Percentiles rank a stretch among this genome's conserved stretches.
Conservation (phyloP, 2,113 vertebrate species). For the Chaenocephalus aceratus region DNA sequence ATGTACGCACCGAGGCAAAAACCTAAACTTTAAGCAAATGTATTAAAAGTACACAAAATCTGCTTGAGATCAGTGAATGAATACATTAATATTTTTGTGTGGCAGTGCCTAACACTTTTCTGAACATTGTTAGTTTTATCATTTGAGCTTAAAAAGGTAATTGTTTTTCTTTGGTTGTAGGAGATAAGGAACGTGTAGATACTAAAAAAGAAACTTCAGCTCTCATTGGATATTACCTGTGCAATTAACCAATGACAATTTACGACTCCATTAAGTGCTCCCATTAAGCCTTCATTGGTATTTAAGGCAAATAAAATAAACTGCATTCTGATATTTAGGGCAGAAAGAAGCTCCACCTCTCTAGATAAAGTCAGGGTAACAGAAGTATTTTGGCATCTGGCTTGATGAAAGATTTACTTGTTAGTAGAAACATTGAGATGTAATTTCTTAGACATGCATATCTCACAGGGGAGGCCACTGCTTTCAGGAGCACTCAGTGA, state of each 20-base stretch:
- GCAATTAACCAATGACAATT: conserved; percentile 8
- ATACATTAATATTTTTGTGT: neutral
- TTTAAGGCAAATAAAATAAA: conserved; percentile 23
- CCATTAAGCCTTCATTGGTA: conserved; percentile 15
- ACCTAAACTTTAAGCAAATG: neutral
- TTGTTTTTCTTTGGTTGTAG: neutral
- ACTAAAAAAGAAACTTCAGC: neutral
- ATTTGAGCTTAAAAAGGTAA: neutral
- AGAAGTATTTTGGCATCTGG: neutral
- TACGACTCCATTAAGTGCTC: conserved; percentile 3
- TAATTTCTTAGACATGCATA: neutral
- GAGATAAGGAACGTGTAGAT: neutral
- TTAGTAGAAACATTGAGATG: neutral
- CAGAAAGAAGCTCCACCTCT: neutral
- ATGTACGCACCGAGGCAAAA: neutral
- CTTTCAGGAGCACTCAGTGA: neutral
- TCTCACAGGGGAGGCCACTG: neutral
- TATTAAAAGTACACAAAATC: neutral
- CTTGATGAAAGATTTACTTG: neutral
- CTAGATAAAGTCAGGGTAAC: conserved; percentile 3
- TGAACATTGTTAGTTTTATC: neutral
- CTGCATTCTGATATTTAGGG: neutral
- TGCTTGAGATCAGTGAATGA: neutral
- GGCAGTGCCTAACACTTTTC: neutral
- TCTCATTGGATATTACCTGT: neutral